Percentiles rank a stretch among this genome's conserved stretches.
phyloP scores from a whole-genome alignment of 2,888 invertebrate species.

The Hanleya hanleyi region DNA sequence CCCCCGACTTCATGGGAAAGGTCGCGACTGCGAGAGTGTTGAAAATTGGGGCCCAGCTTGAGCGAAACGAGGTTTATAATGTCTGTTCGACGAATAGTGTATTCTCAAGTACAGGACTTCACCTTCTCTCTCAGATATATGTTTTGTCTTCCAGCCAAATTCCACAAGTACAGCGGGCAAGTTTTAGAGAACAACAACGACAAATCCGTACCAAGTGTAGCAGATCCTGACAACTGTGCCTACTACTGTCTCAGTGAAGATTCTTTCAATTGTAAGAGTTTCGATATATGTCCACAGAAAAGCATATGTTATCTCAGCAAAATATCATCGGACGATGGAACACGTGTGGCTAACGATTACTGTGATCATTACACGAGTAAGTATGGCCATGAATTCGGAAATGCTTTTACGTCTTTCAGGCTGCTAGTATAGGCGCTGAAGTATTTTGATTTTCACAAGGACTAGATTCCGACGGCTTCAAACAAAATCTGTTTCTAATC shows the following conservation, averaged over 20 bases:
- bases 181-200: conserved; percentile 45
- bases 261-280: conserved; percentile 49
- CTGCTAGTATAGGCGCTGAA: no score
- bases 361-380: conserved; percentile 51
- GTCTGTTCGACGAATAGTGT: no score
- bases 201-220: conserved; percentile 32
- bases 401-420: no score
- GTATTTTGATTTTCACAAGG: no score
- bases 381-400: no score
- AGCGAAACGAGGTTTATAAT: no score
- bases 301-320: conserved; percentile 45
- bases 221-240: conserved; percentile 44
- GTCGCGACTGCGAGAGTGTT: no score
- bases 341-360: conserved; percentile 13
- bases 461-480: no score
- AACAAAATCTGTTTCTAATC: not conserved
- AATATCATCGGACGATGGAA: conserved; percentile 38
- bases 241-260: conserved; percentile 42
- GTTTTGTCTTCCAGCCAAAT: conserved; percentile 46
- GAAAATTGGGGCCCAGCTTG: no score
- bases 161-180: conserved; percentile 41
- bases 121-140: not conserved
- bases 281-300: conserved; percentile 48
- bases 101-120: not conserved
- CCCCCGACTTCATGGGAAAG: no score